A percentile compares a stretch with the other conserved stretches of the same genome.
These are phyloP conservation scores for Anguilla anguilla DNA, from an alignment of 2,797 vertebrate genomes.

Conservation along the genomic window DNA sequence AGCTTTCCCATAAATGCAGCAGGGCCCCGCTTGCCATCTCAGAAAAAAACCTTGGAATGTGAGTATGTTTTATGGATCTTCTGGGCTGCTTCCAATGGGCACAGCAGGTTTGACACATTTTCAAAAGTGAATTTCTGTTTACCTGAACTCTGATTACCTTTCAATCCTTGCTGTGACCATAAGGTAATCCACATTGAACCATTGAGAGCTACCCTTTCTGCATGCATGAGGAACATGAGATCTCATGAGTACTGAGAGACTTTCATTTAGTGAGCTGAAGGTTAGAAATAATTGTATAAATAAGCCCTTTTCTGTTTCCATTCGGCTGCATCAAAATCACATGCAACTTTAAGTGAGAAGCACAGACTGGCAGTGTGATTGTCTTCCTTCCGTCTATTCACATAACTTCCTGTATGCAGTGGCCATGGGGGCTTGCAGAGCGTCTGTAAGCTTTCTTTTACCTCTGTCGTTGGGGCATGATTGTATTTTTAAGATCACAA, in stretches of 20 bases:
- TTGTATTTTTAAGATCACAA: neutral
- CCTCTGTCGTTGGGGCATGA: neutral
- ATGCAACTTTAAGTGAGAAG: constrained; percentile 10
- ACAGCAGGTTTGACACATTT: neutral
- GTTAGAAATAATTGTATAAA: neutral
- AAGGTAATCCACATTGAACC: neutral
- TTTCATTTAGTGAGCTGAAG: neutral
- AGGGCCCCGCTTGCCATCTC: neutral
- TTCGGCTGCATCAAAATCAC: constrained; percentile 15
- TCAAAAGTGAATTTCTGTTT: neutral
- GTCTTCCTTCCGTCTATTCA: constrained; percentile 56
- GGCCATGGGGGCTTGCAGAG: constrained; percentile 13
- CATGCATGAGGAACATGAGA: neutral
- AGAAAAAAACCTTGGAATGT: neutral
- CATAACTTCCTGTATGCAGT: constrained; percentile 44
- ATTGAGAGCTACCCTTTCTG: neutral
- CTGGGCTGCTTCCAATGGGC: neutral
- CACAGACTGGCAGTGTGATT: constrained; percentile 17
- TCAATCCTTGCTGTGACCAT: neutral
- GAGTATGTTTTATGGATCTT: neutral
- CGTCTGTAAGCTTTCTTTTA: neutral
- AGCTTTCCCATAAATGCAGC: neutral
- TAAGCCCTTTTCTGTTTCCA: neutral
- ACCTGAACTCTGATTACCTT: neutral
- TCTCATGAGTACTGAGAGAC: neutral